Base-by-base conservation (phyloP, 2,797 vertebrate species). In the Taeniopygia guttata region DNA sequence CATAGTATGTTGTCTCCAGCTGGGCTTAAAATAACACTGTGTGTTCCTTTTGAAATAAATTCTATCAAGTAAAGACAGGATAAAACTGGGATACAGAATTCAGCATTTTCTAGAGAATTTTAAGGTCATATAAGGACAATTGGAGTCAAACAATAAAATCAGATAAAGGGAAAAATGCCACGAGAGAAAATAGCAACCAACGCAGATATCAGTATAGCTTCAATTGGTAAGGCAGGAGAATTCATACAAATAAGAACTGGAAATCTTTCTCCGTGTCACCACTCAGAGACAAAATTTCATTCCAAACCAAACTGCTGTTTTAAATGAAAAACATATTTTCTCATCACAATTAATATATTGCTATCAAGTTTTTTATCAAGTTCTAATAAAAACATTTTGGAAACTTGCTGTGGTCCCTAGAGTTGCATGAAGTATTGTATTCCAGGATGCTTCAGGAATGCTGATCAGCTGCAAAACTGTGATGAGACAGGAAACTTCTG, bases 401-500 rank as follows among this genome's bases (percentile, higher is more conserved):
- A 95, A 96, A 68, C 42, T 91, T 89, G 51, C 56, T 32, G 36
- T 40, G 72, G 51, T 95, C 89, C 55, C 89, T 29, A 72, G 87
- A 80, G 87, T 75, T 94, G 59, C 85, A 75, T 94, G 67, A 78
- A 84, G 34, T 64, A 70, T 81, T 94, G 43, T 91, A 5, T 93
- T 97, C 85, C 94, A 93, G 59, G 74, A 97, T 75, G 68, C 46
- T 77, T 87, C 91, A 95, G 82, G 95, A 97, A 95, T 88, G 93
- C 79, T 82, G 87, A 83, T 66, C 29, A 92, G 85, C 90, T 94
- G 90, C 76, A 94, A 89, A 77, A 72, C 51, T 82, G 92, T 49
- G 34, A 93, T 90, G 90, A 93, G 74, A 96, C 48, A 90, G 45
- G 51, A 95, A 94, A 89, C 43, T 95, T 96, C 85, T 82, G 32